Percentiles rank a stretch among this genome's conserved stretches.
Conservation (phyloP, 2,113 vertebrate genomes). For the Festucalex cinctus region DNA sequence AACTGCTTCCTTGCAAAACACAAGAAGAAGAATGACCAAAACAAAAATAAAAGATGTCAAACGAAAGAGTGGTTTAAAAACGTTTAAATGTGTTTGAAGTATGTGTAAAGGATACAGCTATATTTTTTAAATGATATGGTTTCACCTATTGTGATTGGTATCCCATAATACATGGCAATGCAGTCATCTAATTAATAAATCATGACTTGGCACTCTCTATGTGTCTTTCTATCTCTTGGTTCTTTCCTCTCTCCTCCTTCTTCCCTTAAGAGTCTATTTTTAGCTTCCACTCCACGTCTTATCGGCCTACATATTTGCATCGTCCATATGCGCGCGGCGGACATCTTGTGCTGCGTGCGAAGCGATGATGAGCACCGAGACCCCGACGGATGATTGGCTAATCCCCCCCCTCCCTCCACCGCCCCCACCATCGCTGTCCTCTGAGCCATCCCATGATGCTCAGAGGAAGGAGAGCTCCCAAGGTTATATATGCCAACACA, state of each 20-base stretch:
- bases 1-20: background rate
- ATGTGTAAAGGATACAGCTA: no score
- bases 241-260: conserved; percentile 4
- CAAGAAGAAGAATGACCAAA: no score
- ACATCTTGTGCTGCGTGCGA: conserved; percentile 20
- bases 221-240: conserved; percentile 19
- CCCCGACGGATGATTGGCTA: conserved; percentile 57
- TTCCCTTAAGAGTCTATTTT: conserved; percentile 36
- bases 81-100: no score
- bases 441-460: conserved; percentile 55
- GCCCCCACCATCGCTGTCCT: conserved; percentile 9
- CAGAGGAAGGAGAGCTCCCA: conserved; percentile 49
- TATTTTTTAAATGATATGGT: background rate
- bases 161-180: background rate
- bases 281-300: conserved; percentile 5
- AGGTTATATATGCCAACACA: conserved; percentile 52
- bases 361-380: conserved; percentile 19
- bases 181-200: background rate
- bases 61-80: no score
- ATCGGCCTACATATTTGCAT: conserved; percentile 14
- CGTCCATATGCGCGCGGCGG: conserved; percentile 4
- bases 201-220: conserved; percentile 17
- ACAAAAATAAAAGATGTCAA: no score
- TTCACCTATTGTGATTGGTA: background rate
- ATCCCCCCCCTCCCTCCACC: conserved; percentile 17